Base-by-base conservation (phyloP, 2,113 vertebrate genomes). In the Morone chrysops region DNA sequence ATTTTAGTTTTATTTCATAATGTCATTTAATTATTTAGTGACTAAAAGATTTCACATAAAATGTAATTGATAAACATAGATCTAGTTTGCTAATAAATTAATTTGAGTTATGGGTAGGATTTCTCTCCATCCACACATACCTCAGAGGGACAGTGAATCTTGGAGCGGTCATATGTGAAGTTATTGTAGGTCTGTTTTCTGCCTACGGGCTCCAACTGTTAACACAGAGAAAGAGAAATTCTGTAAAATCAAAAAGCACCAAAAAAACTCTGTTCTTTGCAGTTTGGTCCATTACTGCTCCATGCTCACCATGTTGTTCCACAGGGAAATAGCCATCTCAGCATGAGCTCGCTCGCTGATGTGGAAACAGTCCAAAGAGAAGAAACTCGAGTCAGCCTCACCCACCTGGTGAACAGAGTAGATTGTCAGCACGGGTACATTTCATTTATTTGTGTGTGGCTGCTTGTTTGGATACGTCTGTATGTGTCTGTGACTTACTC, bases 271-370 rank as follows among this genome's bases (percentile, higher is more conserved):
- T 59, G 16, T 31, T 31, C 31, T 31, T 12, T 43, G 56, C 12
- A 51, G 16, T 56, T 13, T 36, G 67, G 25, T 38, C 47, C 31
- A 51, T 51, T 36, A 43, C 25, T 22, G 10, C 68, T 63, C 40
- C 2, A 4, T 0, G 0, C 86, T 95, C 91, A 98, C 98, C 98
- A 98, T 98, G 84, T 97, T 99, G 81, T 99, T 99, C 98, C 97
- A 99, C 73, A 99, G 95, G 0, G 93, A 96, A 2, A 96, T 92
- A 80, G 97, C 97, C 97, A 98, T 96, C 94, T 98, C 96, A 0
- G 97, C 95, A 0, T 99, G 96, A 8, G 96, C 92, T 22, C 92
- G 95, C 62, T 93, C 96, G 40, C 95, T 97, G 90, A 97, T 94
- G 91, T 99, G 96, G 78, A 97, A 95, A 81, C 97, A 98, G 90